These are phyloP conservation scores for Callipepla squamata DNA, from an alignment of 2,113 vertebrate genomes.

Conservation along the genomic window DNA sequence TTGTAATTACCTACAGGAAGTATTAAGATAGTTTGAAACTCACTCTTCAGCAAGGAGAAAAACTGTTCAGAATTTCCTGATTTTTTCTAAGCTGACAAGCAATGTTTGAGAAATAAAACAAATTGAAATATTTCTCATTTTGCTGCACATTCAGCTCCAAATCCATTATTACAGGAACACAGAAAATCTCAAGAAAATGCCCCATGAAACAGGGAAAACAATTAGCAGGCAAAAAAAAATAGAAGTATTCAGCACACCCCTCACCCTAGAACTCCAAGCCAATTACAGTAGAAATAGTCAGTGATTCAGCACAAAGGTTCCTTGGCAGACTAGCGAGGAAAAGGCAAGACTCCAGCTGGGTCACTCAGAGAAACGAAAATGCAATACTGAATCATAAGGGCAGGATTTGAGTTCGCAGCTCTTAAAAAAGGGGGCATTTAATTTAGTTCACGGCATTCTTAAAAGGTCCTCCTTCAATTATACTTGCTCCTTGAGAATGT, in stretches of 20 bases:
- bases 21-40: neutral
- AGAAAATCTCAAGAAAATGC: slow-evolving; percentile 41
- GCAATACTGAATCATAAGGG: slow-evolving; percentile 46
- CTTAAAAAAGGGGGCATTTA: neutral
- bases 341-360: slow-evolving; percentile 68
- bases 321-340: slow-evolving; percentile 63
- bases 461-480: neutral
- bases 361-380: slow-evolving; percentile 55
- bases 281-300: slow-evolving; percentile 67
- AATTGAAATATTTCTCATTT: neutral
- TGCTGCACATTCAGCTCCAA: slow-evolving; percentile 17
- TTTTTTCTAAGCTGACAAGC: neutral
- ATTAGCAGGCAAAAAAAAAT: slow-evolving; percentile 47
- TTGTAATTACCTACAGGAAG: slow-evolving; percentile 7
- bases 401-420: slow-evolving; percentile 33
- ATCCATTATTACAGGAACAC: slow-evolving; percentile 10
- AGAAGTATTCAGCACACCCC: slow-evolving; percentile 34
- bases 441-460: neutral
- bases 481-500: neutral
- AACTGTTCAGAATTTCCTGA: neutral
- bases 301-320: slow-evolving; percentile 68
- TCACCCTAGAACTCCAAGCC: slow-evolving; percentile 56
- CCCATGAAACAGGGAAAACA: slow-evolving; percentile 43
- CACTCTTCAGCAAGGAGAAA: neutral
- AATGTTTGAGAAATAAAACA: neutral